Evolutionary conservation across 2,797 vertebrate genomes (phyloP), one percentile per base, ranked within the genome.

Genomic region (Sibirionetta formosa): DNA sequence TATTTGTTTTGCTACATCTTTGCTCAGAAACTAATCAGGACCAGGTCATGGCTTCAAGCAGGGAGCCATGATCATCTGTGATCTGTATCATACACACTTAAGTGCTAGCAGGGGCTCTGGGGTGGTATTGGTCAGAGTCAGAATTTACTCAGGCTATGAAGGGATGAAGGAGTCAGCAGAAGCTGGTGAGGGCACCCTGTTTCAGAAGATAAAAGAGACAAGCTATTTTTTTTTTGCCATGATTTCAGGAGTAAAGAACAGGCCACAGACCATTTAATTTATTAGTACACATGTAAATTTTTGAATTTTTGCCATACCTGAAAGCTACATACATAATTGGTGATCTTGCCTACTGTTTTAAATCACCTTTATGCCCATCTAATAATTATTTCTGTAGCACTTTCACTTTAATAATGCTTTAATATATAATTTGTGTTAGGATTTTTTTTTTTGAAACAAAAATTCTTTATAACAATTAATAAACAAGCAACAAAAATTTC

Each of bases 161-260:
- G 38, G 9, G 36, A 42, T 20, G 27, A 31, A 64, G 61, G 18
- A 42, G 27, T 19, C 1, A 1, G 56, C 23, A 77, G n/a, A 13
- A 77, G 11, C 57, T n/a, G 36, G 24, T 29, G 50, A 53, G 8
- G 20, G 12, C 31, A 40, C 16, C 3, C 5, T 44, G 7, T 56
- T 77, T 60, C 56, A 81, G 40, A 14, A 86, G 7, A 9, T 9
- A 80, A 10, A 22, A 79, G 2, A 40, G 58, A 11, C 1, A 61
- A 81, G 33, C 23, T 19, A 5, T 2, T 0, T n/a, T 0, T n/a
- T 0, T n/a, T 36, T 11, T 61, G 36, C 31, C 22, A 23, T 12
- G 24, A 35, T 71, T 81, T 81, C 24, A 40, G 40, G 7, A 82
- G 4, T 38, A 56, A 82, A 68, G 44, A 61, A 54, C 0, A 90